Evolutionary conservation across 2,113 vertebrate genomes (phyloP), one percentile per base, ranked within the genome.

Genomic region (Empidonax traillii): DNA sequence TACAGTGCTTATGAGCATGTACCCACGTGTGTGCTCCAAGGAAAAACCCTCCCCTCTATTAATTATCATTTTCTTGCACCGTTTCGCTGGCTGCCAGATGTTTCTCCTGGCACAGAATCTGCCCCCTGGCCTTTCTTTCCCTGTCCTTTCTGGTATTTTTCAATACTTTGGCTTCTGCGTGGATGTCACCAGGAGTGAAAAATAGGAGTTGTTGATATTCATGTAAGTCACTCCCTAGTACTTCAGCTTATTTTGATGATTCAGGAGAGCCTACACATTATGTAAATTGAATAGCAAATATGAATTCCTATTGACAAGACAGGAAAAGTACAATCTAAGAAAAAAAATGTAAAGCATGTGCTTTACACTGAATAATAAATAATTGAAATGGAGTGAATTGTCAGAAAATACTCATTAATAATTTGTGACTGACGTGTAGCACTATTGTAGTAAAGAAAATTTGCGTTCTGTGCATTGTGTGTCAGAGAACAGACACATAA

Each of bases 261-360:
- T 96, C 83, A 94, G 85, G 94, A 83, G 76, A 88, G 68, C 88
- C 83, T 96, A 79, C 88, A 65, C 23, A 17, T 93, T 84, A 90
- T 93, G 92, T 84, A 97, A 96, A 93, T 96, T 86, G 87, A 75
- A 87, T 71, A 78, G 80, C 79, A 90, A 93, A 96, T 93, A 75
- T 67, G 78, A 91, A 82, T 93, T 88, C 52, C 68, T 88, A 43
- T 95, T 96, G 94, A 94, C 68, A 91, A 90, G 85, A 67, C 47
- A 78, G 65, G 39, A 80, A 83, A 93, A 92, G 92, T 89, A 84
- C 3, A 14, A 35, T 72, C 41, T 82, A 13, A 7, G 73, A 78
- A 84, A 89, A 89, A 94, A 95, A 85, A 77, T 62, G 77, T 72
- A 87, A 86, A 68, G 61, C 61, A n/a, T 71, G 86, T 90, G 76